Percentiles rank a stretch among this genome's conserved stretches.
Conservation (phyloP, 2,797 vertebrate species). For the Eutrigla gurnardus region DNA sequence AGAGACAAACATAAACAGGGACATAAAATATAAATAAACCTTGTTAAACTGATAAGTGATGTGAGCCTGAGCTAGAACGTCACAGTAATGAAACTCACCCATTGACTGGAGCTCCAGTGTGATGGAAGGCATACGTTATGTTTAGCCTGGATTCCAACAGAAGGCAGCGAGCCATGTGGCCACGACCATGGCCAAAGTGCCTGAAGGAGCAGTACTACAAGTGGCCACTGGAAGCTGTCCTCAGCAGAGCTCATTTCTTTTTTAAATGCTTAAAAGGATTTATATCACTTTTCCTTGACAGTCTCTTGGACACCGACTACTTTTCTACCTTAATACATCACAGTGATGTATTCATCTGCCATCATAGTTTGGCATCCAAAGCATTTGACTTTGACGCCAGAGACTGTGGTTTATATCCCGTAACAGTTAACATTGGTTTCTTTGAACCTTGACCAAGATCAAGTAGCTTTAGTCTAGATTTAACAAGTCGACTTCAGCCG, state of each 20-base stretch:
- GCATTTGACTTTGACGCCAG: background rate
- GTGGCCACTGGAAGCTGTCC: constrained; percentile 11
- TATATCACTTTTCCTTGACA: background rate
- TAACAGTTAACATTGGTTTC: background rate
- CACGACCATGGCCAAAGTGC: constrained; percentile 22
- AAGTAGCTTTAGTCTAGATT: background rate
- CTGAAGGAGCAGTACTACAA: constrained; percentile 33
- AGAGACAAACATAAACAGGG: constrained; percentile 7
- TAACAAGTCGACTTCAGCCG: background rate
- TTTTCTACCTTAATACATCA: background rate
- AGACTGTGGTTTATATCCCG: background rate
- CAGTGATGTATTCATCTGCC: background rate
- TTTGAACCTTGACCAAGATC: background rate
- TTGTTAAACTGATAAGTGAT: background rate
- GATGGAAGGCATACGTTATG: constrained; percentile 38
- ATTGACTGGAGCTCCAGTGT: constrained; percentile 6
- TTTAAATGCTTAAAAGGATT: background rate
- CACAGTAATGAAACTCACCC: constrained; percentile 3
- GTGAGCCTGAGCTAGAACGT: background rate
- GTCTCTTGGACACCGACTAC: background rate
- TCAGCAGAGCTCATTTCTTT: background rate
- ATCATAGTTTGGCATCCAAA: background rate
- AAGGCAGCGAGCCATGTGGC: constrained; percentile 45
- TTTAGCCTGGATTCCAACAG: constrained; percentile 36
- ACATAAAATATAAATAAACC: background rate